Conservation (phyloP, 2,797 vertebrate genomes). For the Gymnoscopelus microlampas region DNA sequence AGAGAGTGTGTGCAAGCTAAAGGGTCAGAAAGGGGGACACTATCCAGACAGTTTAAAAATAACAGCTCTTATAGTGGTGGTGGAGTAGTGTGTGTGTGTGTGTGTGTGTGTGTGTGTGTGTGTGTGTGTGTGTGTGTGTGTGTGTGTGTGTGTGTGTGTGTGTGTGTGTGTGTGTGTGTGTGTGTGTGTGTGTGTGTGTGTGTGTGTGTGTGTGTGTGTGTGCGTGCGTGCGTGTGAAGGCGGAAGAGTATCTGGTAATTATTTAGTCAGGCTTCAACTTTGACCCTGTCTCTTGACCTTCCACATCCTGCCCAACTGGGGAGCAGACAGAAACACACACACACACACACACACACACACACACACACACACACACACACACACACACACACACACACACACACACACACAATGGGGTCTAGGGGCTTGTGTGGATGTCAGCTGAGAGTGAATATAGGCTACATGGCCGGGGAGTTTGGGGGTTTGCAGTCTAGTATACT, state of each 20-base stretch:
- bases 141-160: slow-evolving; percentile 33
- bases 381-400: background rate
- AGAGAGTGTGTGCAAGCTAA: slow-evolving; percentile 14
- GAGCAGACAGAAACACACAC: slow-evolving; percentile 56
- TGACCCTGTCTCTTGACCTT: slow-evolving; percentile 69
- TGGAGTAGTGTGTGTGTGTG: slow-evolving; percentile 21
- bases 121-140: slow-evolving; percentile 25
- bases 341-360: slow-evolving; percentile 26
- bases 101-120: slow-evolving; percentile 33
- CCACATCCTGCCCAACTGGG: slow-evolving; percentile 70
- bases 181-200: slow-evolving; percentile 1
- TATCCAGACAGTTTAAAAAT: slow-evolving; percentile 75
- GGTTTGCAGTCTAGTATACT: slow-evolving; percentile 7
- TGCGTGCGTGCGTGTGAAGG: background rate
- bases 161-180: slow-evolving; percentile 1
- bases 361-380: slow-evolving; percentile 13
- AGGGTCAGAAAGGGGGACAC: slow-evolving; percentile 66
- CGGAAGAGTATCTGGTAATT: slow-evolving; percentile 76
- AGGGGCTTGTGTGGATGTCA: slow-evolving; percentile 40
- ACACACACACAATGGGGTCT: slow-evolving; percentile 17
- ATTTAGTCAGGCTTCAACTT: slow-evolving; percentile 79
- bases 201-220: slow-evolving; percentile 15
- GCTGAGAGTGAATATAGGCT: slow-evolving; percentile 41
- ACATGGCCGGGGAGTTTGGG: slow-evolving; percentile 34
- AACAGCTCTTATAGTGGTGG: slow-evolving; percentile 53